phyloP scores from a whole-genome alignment of 2,888 invertebrate genomes.

The Acheta domesticus region DNA sequence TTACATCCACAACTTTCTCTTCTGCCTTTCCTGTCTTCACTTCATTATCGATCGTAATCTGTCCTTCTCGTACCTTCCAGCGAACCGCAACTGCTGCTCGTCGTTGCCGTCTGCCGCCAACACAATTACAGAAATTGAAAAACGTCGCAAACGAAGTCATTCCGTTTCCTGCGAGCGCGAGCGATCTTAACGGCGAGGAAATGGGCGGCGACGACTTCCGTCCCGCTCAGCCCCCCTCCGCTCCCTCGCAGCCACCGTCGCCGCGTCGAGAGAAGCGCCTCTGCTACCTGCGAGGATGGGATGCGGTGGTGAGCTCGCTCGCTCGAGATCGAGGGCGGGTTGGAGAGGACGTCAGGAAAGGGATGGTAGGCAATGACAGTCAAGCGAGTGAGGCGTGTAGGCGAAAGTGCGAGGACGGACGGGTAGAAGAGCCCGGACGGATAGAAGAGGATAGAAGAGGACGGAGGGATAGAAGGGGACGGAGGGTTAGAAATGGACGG shows the following conservation, averaged over 20 bases:
- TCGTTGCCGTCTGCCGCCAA: neutral
- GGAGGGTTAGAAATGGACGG: too few species aligned
- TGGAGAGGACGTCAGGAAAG: too few species aligned
- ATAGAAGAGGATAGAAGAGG: neutral
- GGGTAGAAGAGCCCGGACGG: neutral
- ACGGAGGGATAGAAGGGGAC: neutral
- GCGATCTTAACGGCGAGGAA: conserved; percentile 7
- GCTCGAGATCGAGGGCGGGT: too few species aligned
- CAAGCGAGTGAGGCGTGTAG: neutral
- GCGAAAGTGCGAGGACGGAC: neutral
- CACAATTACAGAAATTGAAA: neutral
- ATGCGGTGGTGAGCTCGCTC: too few species aligned
- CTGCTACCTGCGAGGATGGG: too few species aligned
- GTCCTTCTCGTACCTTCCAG: too few species aligned
- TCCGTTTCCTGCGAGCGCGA: neutral
- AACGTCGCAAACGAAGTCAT: conserved; percentile 5
- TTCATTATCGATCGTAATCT: too few species aligned
- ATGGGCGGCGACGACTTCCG: conserved; percentile 8
- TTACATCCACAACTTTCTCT: too few species aligned
- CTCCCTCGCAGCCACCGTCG: neutral
- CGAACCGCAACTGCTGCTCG: too few species aligned
- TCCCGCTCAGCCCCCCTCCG: neutral
- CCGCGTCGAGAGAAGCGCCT: too few species aligned
- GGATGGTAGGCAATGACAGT: neutral
- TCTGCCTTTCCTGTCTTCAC: too few species aligned